Conservation (phyloP, 2,797 vertebrate genomes). For the Clangula hyemalis region DNA sequence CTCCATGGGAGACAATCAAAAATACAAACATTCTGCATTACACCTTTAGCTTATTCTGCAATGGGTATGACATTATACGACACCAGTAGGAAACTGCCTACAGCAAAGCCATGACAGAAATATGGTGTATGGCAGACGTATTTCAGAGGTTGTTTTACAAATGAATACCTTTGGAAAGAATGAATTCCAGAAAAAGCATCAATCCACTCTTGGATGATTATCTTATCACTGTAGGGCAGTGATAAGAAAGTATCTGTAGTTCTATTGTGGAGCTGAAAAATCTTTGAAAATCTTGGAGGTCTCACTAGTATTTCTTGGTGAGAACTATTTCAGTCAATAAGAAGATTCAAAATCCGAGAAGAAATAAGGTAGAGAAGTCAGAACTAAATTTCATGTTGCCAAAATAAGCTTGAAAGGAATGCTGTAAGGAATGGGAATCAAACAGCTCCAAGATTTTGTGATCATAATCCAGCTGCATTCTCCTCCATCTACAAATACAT, state of each 20-base stretch:
- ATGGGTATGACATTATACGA: background rate
- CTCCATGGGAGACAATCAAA: background rate
- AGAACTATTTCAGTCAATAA: background rate
- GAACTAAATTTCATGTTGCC: background rate
- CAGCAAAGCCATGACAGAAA: background rate
- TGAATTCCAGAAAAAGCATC: background rate
- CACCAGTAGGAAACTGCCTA: background rate
- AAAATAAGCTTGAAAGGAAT: background rate
- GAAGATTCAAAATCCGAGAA: background rate
- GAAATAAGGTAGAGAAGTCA: background rate
- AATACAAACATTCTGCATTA: background rate
- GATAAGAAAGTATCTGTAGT: background rate
- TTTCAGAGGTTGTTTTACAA: background rate
- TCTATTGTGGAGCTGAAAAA: background rate
- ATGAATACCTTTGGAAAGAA: background rate
- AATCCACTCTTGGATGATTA: background rate
- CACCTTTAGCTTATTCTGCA: background rate
- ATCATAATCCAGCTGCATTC: background rate
- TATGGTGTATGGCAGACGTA: background rate
- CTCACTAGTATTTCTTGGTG: background rate
- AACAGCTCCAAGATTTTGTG: background rate
- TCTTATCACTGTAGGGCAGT: background rate
- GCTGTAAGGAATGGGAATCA: background rate
- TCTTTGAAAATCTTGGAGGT: background rate
- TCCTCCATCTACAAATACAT: background rate